Conservation (phyloP, 2,888 invertebrate genomes). For the Phragmatobia fuliginosa region DNA sequence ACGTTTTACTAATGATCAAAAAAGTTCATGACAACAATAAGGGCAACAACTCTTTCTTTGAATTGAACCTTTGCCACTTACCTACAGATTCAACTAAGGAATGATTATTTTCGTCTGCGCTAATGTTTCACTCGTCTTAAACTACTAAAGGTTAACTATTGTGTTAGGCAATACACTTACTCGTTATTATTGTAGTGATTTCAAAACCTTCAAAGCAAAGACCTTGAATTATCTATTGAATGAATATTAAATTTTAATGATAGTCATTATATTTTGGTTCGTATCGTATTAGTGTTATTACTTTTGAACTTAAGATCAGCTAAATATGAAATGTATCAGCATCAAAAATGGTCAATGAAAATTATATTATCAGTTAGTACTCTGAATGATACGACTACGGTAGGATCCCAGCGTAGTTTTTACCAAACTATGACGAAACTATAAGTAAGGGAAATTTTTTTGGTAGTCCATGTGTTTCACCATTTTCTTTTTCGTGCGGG, state of each 20-base stretch:
- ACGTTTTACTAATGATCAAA: neutral
- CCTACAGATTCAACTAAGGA: neutral
- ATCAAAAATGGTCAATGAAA: no score
- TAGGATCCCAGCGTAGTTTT: no score
- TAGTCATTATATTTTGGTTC: no score
- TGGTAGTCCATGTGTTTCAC: no score
- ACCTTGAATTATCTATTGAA: neutral
- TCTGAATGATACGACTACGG: no score
- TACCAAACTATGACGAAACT: no score
- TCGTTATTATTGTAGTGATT: neutral
- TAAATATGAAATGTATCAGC: neutral
- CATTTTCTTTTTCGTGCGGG: no score
- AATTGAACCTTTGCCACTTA: neutral
- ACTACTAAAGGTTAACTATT: neutral
- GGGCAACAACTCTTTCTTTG: neutral
- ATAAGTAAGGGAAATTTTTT: no score
- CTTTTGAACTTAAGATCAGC: neutral
- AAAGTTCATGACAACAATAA: neutral
- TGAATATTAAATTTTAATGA: neutral
- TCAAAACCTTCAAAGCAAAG: neutral
- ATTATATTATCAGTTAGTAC: no score
- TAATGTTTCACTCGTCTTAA: neutral
- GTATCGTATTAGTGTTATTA: neutral
- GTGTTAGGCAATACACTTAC: neutral
- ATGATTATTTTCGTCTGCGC: neutral